Base-by-base conservation (phyloP, 2,888 invertebrate genomes). In the Acanthosoma haemorrhoidale region DNA sequence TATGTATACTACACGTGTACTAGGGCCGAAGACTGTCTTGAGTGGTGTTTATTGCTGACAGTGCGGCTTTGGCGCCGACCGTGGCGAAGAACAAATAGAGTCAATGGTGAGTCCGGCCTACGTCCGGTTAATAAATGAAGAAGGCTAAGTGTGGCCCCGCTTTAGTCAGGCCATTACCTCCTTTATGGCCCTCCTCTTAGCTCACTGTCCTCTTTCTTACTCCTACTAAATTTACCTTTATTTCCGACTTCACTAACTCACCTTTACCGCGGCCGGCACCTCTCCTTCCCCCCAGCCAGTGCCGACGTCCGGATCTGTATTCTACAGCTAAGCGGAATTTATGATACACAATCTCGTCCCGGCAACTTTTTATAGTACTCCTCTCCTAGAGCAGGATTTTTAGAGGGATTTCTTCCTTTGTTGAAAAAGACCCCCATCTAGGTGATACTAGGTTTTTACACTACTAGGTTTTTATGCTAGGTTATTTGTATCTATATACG, bases 211-310 rank as follows among this genome's bases (percentile, higher is more conserved):
- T 64, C 64, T 64, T 41, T 64, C 64, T 41, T 41, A 41, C 38
- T 41, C 25, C 25, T 31, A 25, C 41, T 64, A 61, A 61, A 61
- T 61, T 61, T 61, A 61, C 61, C 61, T 61, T 61, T 61, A 61
- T 61, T 61, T 61, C 61, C 61, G 61, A 61, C 61, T 61, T 21
- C 61, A 61, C 61, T 61, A 61, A 61, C 61, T 61, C 61, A 61
- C 61, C 61, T 61, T 61, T 36, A 61, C 61, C 60, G 15, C 21
- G 21, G 9, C 38, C 61, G 6, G 11, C 59, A 3, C 18, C 21
- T 18, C 51, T 32, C 51, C 51, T 18, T 11, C 51, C 15, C 51
- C 51, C 11, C 16, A 5, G 4, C 5, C 41, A 9, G 4, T 21
- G 4, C 51, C 11, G 3, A 9, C 21, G 36, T n/a, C 2, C 16